phyloP scores from a whole-genome alignment of 2,888 invertebrate species.

The Tiliacea citrago region DNA sequence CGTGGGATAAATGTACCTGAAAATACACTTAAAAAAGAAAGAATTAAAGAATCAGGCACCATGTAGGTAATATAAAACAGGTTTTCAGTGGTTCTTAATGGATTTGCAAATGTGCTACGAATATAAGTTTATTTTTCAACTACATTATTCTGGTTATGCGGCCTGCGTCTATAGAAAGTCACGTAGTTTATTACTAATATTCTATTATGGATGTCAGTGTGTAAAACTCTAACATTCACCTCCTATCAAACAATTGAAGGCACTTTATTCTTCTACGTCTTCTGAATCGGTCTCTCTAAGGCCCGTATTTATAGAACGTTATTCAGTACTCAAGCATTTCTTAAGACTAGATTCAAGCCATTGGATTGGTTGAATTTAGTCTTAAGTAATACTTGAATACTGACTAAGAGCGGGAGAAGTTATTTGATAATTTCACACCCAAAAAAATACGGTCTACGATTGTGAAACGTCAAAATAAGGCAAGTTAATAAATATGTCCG shows the following conservation, averaged over 20 bases:
- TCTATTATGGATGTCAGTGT: neutral
- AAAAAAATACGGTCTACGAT: no score
- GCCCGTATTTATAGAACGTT: no score
- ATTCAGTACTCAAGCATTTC: no score
- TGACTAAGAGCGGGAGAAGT: no score
- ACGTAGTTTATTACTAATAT: neutral
- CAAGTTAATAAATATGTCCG: no score
- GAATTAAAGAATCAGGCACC: neutral
- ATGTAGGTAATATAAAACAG: neutral
- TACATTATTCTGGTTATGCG: constrained; percentile 1
- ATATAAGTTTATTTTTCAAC: neutral
- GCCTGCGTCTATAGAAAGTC: neutral
- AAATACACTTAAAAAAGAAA: constrained; percentile 14
- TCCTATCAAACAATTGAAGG: neutral
- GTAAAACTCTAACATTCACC: neutral
- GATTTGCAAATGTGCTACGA: neutral
- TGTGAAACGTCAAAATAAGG: neutral
- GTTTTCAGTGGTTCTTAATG: neutral
- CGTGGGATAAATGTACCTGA: constrained; percentile 1
- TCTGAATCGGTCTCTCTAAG: neutral
- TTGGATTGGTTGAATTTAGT: no score
- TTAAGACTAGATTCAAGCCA: no score
- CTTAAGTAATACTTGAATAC: no score
- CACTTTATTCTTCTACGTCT: neutral
- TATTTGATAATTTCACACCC: no score